phyloP scores from a whole-genome alignment of 2,113 vertebrate species.

The Rafetus swinhoei region DNA sequence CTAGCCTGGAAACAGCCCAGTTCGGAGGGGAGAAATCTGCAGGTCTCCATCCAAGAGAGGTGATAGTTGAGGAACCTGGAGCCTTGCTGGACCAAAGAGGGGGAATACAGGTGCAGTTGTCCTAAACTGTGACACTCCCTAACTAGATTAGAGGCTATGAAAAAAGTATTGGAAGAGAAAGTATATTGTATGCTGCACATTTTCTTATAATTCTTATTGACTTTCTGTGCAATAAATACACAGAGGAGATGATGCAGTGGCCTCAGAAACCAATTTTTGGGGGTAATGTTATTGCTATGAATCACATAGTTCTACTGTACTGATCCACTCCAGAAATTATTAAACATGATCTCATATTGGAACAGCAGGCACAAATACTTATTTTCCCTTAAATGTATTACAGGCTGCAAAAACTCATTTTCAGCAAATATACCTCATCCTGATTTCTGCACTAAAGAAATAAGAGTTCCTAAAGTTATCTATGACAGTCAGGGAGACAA shows the following conservation, averaged over 20 bases:
- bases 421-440: conserved; percentile 32
- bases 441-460: conserved; percentile 46
- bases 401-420: conserved; percentile 55
- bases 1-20: neutral
- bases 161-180: neutral
- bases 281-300: neutral
- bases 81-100: neutral
- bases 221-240: neutral
- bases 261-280: neutral
- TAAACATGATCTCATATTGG: conserved; percentile 51
- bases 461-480: conserved; percentile 42
- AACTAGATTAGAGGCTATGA: neutral
- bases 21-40: neutral
- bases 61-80: neutral
- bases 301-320: conserved; percentile 28
- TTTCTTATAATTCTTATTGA: conserved; percentile 16
- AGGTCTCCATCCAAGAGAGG: neutral
- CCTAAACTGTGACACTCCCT: neutral
- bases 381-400: conserved; percentile 39
- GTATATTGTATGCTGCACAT: neutral
- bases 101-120: neutral
- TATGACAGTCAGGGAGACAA: conserved; percentile 18
- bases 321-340: conserved; percentile 40
- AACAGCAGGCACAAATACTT: conserved; percentile 60
- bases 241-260: neutral